Evolutionary conservation across 2,797 vertebrate genomes (phyloP).

Genomic region (Poecile montanus): DNA sequence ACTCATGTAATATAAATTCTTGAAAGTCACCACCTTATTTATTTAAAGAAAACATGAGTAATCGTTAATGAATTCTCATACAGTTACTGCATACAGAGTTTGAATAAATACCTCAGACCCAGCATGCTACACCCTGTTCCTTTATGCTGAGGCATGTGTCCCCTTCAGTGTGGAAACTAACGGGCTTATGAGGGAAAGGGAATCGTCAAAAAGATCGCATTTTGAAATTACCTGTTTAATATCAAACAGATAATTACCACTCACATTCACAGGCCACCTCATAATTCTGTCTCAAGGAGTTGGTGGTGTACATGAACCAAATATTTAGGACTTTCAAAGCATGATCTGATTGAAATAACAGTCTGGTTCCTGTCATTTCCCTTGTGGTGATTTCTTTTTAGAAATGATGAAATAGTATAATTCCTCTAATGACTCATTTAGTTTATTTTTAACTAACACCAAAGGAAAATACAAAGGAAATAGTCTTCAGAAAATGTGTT

Average conservation of each 20-base stretch:
- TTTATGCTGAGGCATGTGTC: conserved; percentile 39
- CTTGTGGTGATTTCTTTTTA: conserved; percentile 36
- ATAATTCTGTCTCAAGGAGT: conserved; percentile 24
- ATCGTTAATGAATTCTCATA: conserved; percentile 55
- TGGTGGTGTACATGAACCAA: not conserved
- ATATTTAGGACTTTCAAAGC: conserved; percentile 40
- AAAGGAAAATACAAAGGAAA: conserved; percentile 53
- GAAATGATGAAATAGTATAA: conserved; percentile 34
- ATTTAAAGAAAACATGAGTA: conserved; percentile 70
- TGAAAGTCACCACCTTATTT: conserved; percentile 65
- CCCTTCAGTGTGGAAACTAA: conserved; percentile 51
- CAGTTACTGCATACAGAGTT: conserved; percentile 28
- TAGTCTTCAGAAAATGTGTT: conserved; percentile 3
- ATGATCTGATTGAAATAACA: conserved; percentile 45
- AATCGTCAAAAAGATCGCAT: conserved; percentile 40
- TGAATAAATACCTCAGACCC: conserved; percentile 57
- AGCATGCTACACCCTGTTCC: conserved; percentile 52
- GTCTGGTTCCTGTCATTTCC: conserved; percentile 47
- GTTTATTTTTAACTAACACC: conserved; percentile 62
- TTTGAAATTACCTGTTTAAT: conserved; percentile 41
- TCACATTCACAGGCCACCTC: conserved; percentile 5
- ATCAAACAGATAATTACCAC: conserved; percentile 47
- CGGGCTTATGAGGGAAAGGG: conserved; percentile 16
- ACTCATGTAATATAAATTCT: conserved; percentile 64
- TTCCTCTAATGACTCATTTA: conserved; percentile 44